Conservation (phyloP, 2,888 invertebrate species). For the Ennomos fuscantarius region DNA sequence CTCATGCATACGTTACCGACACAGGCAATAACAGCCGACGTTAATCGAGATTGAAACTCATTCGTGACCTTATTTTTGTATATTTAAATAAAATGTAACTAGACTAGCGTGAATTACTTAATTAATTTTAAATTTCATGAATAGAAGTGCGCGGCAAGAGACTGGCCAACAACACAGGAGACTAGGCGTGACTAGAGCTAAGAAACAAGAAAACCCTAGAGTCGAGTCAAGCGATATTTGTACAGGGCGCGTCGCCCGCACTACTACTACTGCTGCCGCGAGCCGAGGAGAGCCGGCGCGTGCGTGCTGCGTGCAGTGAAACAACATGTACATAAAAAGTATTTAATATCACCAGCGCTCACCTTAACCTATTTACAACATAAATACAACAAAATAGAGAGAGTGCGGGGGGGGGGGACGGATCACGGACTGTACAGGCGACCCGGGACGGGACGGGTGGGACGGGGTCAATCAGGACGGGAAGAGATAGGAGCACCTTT, state of each 20-base stretch:
- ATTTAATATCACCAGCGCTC: constrained; percentile 79
- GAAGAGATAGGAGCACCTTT: constrained; percentile 4
- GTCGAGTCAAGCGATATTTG: not conserved
- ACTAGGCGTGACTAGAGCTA: constrained; percentile 43
- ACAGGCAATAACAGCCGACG: not conserved
- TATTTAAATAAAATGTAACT: too few species aligned
- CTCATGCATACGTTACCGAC: constrained; percentile 7
- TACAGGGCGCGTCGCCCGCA: not conserved
- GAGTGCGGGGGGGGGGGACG: constrained; percentile 26
- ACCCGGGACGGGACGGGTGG: constrained; percentile 28
- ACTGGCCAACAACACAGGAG: constrained; percentile 18
- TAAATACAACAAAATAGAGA: constrained; percentile 69
- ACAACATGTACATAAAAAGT: constrained; percentile 62
- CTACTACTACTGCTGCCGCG: not conserved
- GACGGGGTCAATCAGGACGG: constrained; percentile 28
- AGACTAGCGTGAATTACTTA: not conserved
- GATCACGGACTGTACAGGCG: constrained; percentile 71
- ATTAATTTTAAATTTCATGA: constrained; percentile 4
- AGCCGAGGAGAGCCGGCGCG: constrained; percentile 9
- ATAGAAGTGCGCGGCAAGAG: not conserved
- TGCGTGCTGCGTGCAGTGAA: constrained; percentile 61
- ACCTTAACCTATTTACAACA: constrained; percentile 82
- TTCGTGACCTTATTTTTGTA: too few species aligned
- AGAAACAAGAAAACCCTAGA: constrained; percentile 3
- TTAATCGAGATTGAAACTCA: constrained; percentile 17